A percentile compares a stretch with the other conserved stretches of the same genome.
These are phyloP conservation scores for Xyliphius kryptos DNA, from an alignment of 2,113 vertebrate genomes.

Conservation along the genomic window DNA sequence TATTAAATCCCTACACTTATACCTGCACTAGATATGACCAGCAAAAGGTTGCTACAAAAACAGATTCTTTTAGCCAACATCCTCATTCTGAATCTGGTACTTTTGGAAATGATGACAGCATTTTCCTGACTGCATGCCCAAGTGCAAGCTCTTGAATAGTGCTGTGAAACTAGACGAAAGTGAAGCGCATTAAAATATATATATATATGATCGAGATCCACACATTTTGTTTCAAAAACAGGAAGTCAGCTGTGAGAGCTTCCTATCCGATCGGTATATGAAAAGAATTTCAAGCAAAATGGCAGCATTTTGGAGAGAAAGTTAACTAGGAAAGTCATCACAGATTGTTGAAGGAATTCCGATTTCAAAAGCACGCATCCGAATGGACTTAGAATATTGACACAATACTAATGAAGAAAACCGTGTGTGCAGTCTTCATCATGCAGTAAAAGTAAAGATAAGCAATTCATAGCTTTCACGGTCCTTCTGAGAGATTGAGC, in stretches of 20 bases:
- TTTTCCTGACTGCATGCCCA: conserved; percentile 32
- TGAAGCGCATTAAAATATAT: neutral
- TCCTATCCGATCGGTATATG: too few species aligned
- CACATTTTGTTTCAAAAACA: neutral
- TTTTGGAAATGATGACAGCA: conserved; percentile 35
- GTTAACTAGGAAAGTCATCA: neutral
- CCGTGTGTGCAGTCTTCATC: neutral
- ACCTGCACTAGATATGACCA: too few species aligned
- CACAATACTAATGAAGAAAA: neutral
- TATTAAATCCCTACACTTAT: too few species aligned
- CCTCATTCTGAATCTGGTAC: conserved; percentile 6
- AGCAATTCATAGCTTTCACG: neutral
- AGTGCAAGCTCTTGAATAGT: neutral
- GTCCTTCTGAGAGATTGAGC: conserved; percentile 1
- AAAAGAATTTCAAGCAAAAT: too few species aligned
- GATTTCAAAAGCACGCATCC: neutral
- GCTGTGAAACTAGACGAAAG: neutral
- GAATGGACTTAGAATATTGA: neutral
- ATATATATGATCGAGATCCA: neutral
- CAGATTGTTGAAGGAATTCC: neutral
- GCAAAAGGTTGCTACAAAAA: conserved; percentile 11
- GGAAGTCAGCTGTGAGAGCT: neutral
- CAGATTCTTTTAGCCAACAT: conserved; percentile 15
- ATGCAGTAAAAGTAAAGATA: neutral
- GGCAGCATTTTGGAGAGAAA: neutral